Evolutionary conservation across 2,797 vertebrate species (phyloP), one percentile per base, ranked within the genome.

Genomic region (Saxicola maurus): DNA sequence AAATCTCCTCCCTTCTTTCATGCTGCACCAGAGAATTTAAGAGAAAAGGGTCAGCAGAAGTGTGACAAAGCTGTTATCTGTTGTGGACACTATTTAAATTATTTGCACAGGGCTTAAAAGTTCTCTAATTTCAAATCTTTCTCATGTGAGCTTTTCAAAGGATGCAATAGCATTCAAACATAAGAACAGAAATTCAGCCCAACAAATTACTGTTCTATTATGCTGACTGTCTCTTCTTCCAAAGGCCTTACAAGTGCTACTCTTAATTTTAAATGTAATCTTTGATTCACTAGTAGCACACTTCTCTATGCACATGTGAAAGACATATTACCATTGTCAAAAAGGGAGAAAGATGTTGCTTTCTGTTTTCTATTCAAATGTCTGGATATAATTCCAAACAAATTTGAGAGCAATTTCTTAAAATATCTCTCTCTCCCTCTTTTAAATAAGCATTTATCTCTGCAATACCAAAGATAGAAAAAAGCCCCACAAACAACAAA

Each of bases 351-450:
- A 49, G 16, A 51, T 42, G 9, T 37, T 86, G 15, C 69, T 60
- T 90, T 95, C 85, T 65, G 30, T 80, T 87, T 93, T 66, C 38
- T 77, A 11, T 25, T 91, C 56, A 90, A 91, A 87, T 8, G 4
- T 6, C 15, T 76, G 31, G 6, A 37, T 74, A 55, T 67, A 48
- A 90, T 59, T 75, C 17, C 78, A 88, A 43, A 64, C 25, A 85
- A 83, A 89, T 64, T 82, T 56, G 74, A 92, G 55, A 79, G 14
- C 3, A 17, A 28, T 90, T 90, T 65, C 35, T 59, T 68, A 84
- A 74, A 64, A 59, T 37, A 0, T 8, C 2, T 49, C 4, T 64
- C 6, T 30, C 4, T 37, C 3, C 16, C 2, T n/a, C 43, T 75
- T 87, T 91, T 81, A 45, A 31, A 82, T 57, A 65, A 87, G 1